Conservation (phyloP, 2,888 invertebrate species). For the Thymelicus sylvestris region DNA sequence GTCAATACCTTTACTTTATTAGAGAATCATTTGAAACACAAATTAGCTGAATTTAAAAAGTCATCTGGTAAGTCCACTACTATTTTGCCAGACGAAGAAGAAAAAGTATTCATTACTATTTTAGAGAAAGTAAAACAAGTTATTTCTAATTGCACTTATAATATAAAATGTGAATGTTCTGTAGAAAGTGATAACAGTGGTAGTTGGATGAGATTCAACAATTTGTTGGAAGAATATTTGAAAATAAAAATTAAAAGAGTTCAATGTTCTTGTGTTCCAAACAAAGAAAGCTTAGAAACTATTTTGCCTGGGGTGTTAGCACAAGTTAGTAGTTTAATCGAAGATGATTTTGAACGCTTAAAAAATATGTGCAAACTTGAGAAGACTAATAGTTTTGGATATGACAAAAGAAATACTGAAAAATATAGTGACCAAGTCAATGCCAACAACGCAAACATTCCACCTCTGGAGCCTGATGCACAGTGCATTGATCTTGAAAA, state of each 20-base stretch:
- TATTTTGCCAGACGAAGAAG: slow-evolving; percentile 60
- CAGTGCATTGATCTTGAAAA: neutral
- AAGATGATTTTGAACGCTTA: slow-evolving; percentile 71
- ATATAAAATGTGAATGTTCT: slow-evolving; percentile 59
- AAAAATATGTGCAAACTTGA: slow-evolving; percentile 58
- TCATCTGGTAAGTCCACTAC: slow-evolving; percentile 54
- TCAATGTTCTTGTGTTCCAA: slow-evolving; percentile 59
- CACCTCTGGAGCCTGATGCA: neutral
- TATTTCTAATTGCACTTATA: slow-evolving; percentile 61
- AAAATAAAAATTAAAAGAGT: slow-evolving; percentile 72
- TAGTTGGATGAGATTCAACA: slow-evolving; percentile 73
- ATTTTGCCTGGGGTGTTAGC: slow-evolving; percentile 61
- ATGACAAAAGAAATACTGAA: neutral
- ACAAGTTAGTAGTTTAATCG: slow-evolving; percentile 67
- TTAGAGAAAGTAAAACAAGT: slow-evolving; percentile 65
- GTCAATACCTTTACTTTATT: slow-evolving; percentile 70
- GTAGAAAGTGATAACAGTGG: slow-evolving; percentile 48
- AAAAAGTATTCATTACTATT: slow-evolving; percentile 60
- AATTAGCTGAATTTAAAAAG: slow-evolving; percentile 60
- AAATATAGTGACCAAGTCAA: neutral
- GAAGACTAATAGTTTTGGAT: slow-evolving; percentile 36
- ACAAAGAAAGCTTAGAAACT: slow-evolving; percentile 49
- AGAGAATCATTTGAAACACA: slow-evolving; percentile 66
- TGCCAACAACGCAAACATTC: neutral
- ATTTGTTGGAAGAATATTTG: slow-evolving; percentile 74